Percentiles rank a stretch among this genome's conserved stretches.
phyloP scores from a whole-genome alignment of 2,797 vertebrate genomes.

The Gephyroberyx darwinii region DNA sequence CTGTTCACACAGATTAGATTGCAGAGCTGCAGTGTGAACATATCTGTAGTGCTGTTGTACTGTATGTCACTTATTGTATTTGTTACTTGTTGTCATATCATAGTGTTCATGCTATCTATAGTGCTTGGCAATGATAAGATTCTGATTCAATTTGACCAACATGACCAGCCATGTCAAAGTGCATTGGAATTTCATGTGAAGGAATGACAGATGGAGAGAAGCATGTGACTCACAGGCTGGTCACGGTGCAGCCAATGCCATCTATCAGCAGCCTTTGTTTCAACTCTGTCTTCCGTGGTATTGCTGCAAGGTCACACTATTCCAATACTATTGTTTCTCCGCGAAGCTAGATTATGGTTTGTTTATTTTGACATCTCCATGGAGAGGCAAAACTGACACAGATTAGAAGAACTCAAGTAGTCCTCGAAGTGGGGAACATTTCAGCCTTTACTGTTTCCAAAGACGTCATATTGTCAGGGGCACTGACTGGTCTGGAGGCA shows the following conservation, averaged over 20 bases:
- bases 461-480: conserved; percentile 45
- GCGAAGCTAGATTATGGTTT: conserved; percentile 38
- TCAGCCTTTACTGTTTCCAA: conserved; percentile 50
- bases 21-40: too few relatives aligned
- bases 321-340: conserved; percentile 39
- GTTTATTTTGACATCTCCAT: conserved; percentile 56
- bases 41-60: too few relatives aligned
- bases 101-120: not conserved
- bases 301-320: conserved; percentile 37
- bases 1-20: too few relatives aligned
- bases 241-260: not conserved
- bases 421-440: conserved; percentile 23
- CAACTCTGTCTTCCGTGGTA: conserved; percentile 7
- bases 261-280: conserved; percentile 1
- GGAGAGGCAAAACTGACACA: conserved; percentile 46
- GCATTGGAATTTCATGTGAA: not conserved
- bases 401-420: conserved; percentile 50
- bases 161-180: not conserved
- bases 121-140: not conserved
- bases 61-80: too few relatives aligned
- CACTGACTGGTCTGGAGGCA: conserved; percentile 21
- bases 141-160: not conserved
- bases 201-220: not conserved
- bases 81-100: too few relatives aligned
- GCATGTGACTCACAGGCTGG: not conserved